A percentile compares a stretch with the other conserved stretches of the same genome.
These are phyloP conservation scores for Peromyscus maniculatus DNA, from an alignment of 2,113 vertebrate genomes.

Conservation along the genomic window DNA sequence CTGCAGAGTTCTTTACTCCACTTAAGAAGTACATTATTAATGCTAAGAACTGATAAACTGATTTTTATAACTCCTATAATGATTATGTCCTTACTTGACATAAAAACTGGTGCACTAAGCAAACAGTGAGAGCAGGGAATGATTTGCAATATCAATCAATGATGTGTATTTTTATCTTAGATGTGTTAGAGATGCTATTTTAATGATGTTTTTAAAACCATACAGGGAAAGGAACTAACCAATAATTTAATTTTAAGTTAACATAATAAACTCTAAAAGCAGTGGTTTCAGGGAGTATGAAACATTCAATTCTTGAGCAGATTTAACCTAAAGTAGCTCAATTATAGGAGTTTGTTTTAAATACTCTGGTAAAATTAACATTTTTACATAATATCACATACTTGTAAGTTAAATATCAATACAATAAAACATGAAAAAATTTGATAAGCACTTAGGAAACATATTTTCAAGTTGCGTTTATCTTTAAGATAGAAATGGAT, in stretches of 20 bases:
- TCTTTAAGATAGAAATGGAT: neutral
- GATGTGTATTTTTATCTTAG: neutral
- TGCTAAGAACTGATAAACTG: neutral
- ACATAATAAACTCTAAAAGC: neutral
- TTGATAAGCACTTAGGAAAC: neutral
- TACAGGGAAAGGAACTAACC: neutral
- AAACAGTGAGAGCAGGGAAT: neutral
- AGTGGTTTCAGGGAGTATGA: neutral
- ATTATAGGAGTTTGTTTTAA: neutral
- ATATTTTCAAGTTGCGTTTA: neutral
- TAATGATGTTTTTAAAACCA: slow-evolving; percentile 9
- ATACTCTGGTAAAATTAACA: neutral
- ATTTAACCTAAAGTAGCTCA: neutral
- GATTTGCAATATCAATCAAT: neutral
- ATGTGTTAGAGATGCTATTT: neutral
- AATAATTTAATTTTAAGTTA: slow-evolving; percentile 18
- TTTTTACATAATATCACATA: neutral
- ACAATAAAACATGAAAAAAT: neutral
- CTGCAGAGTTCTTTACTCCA: neutral
- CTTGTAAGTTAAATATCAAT: neutral
- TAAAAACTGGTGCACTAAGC: neutral
- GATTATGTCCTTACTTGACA: neutral
- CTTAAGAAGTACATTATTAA: neutral
- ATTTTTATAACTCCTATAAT: neutral
- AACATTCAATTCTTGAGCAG: neutral